These are phyloP conservation scores for Zosterops hypoxanthus DNA, from an alignment of 2,113 vertebrate species.

Conservation along the genomic window DNA sequence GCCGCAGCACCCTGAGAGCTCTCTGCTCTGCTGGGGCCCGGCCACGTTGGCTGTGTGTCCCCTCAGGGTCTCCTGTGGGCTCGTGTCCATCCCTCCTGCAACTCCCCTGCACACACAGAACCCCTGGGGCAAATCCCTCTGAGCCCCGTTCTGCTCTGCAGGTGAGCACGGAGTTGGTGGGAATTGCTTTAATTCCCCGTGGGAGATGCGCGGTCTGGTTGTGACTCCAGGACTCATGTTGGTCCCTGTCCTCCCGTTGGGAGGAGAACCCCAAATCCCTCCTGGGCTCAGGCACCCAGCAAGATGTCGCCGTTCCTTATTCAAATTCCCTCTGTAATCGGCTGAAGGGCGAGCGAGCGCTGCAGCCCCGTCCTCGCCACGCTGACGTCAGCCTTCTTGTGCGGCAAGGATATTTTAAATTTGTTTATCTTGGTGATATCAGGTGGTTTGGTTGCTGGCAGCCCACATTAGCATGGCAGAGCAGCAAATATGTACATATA, in stretches of 20 bases:
- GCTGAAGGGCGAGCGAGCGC: background rate
- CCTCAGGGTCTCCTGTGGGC: fast-evolving
- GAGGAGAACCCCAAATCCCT: background rate
- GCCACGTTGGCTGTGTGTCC: fast-evolving
- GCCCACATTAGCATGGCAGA: slow-evolving; percentile 56
- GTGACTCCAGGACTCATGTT: fast-evolving
- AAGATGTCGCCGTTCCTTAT: background rate
- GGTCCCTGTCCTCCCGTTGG: background rate
- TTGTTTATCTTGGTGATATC: slow-evolving; percentile 67
- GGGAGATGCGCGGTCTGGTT: fast-evolving
- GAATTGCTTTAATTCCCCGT: background rate
- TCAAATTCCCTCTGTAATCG: background rate
- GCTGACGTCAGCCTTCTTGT: slow-evolving; percentile 31
- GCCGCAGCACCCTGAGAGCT: fast-evolving
- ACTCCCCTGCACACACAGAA: background rate
- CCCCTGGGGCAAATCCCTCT: background rate
- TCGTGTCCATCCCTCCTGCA: fast-evolving
- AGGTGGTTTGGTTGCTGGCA: slow-evolving; percentile 38
- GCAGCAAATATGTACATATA: slow-evolving; percentile 67
- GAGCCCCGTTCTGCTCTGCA: fast-evolving
- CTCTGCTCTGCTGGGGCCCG: fast-evolving
- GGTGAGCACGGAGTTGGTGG: background rate
- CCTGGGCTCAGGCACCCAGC: background rate
- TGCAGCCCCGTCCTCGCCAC: background rate
- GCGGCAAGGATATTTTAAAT: slow-evolving; percentile 39